Conservation (phyloP, 2,113 vertebrate species). For the Zosterops lateralis region DNA sequence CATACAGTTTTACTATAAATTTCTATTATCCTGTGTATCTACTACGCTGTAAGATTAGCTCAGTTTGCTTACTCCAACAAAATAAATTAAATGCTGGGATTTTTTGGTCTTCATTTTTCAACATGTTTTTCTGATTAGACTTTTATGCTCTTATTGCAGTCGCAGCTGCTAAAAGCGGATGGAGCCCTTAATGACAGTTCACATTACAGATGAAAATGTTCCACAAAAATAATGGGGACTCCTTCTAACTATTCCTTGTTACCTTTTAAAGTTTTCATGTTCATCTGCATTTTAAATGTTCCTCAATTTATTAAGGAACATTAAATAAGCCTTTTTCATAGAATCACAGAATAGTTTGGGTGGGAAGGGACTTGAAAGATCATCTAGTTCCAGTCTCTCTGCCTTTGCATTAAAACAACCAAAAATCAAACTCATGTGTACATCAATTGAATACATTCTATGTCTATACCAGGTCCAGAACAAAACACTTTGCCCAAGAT, state of each 20-base stretch:
- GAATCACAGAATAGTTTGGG: background rate
- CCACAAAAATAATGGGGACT: background rate
- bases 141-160: background rate
- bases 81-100: background rate
- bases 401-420: background rate
- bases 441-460: fast-evolving
- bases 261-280: background rate
- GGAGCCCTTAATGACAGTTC: background rate
- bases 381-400: background rate
- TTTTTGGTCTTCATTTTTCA: background rate
- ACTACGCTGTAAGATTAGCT: background rate
- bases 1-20: background rate
- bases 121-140: background rate
- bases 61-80: background rate
- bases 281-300: background rate
- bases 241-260: background rate
- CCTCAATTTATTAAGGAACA: background rate
- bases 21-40: background rate
- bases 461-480: background rate
- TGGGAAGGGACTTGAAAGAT: background rate
- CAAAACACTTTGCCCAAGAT: background rate
- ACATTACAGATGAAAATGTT: background rate
- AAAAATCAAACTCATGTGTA: background rate
- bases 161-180: background rate
- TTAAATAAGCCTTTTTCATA: background rate